Conservation (phyloP, 2,888 invertebrate species). For the Protophormia terraenovae region DNA sequence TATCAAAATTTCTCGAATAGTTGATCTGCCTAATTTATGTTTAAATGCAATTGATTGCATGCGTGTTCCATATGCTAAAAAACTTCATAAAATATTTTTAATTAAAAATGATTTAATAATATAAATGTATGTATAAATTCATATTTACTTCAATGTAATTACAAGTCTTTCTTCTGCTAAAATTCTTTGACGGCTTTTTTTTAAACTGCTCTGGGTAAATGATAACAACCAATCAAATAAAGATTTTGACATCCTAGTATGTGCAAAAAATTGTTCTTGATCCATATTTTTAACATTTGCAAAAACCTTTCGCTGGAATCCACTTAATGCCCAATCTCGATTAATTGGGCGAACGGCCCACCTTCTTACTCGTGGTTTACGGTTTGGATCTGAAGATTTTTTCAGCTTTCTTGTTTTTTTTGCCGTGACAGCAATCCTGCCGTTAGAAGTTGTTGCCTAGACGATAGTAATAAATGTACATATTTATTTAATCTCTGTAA, state of each 20-base stretch:
- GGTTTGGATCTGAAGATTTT: not conserved
- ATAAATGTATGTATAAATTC: not conserved
- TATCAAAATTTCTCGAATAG: constrained; percentile 35
- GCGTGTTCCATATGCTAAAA: constrained; percentile 38
- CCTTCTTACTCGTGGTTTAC: constrained; percentile 14
- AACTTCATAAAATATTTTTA: constrained; percentile 9
- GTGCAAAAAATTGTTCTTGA: constrained; percentile 30
- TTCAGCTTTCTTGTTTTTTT: not conserved
- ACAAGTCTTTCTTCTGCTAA: constrained; percentile 27
- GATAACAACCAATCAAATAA: constrained; percentile 45
- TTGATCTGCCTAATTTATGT: constrained; percentile 53
- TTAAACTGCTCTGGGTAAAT: constrained; percentile 6
- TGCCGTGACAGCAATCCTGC: not conserved
- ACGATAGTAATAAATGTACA: too few relatives aligned
- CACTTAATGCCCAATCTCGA: not conserved
- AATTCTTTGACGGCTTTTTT: constrained; percentile 15
- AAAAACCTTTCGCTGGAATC: constrained; percentile 39
- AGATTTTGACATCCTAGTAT: constrained; percentile 42
- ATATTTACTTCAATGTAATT: constrained; percentile 32
- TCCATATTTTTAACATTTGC: constrained; percentile 26
- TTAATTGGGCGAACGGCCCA: constrained; percentile 39
- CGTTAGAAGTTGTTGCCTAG: too few relatives aligned
- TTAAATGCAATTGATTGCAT: constrained; percentile 37
- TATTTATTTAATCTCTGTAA: too few relatives aligned
- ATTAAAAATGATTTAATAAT: not conserved